Evolutionary conservation across 2,888 invertebrate genomes (phyloP), one percentile per base, ranked within the genome.

Genomic region (Dinocampus coccinellae): DNA sequence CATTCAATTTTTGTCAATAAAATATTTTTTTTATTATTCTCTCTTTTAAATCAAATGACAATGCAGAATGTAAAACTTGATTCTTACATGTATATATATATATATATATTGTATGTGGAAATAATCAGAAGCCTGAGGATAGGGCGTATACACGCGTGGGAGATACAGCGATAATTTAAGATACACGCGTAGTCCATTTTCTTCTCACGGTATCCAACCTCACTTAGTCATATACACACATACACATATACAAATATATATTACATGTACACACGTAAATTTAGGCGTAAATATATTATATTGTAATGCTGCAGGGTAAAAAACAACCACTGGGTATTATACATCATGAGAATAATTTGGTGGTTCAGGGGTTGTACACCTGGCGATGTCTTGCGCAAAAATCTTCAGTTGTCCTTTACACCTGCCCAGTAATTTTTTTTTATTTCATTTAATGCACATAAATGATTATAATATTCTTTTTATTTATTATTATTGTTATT

Each of bases 101-200:
- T 4, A 39, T 53, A 7, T 26, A 55, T 55, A 33, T n/a, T n/a
- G 33, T n/a, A 58, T 13, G 11, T n/a, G 13, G 1, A 26, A 47
- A 63, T 63, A 63, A 63, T 63, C 26, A 47, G n/a, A 34, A 29
- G 63, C 63, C 63, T 47, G 63, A 24, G 47, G 63, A 29, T 26
- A 47, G 26, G 63, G 63, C 63, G 63, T 47, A 47, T 52, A 24
- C 24, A 63, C 33, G 42, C 63, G 63, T 63, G 63, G 63, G 63
- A 63, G 63, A 63, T 63, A 29, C 7, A 47, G 52, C 39, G 63
- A 63, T 63, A 63, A 63, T 63, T 63, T 34, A 63, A 63, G 1
- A 47, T 47, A 47, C 47, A 47, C 47, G 20, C 16, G 47, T 7
- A 47, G 47, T 47, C n/a, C 16, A 47, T 47, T 47, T 47, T 47